A percentile compares a stretch with the other conserved stretches of the same genome.
Evolutionary conservation across 2,888 invertebrate genomes (phyloP).

Genomic region (Dryomyza anilis): DNA sequence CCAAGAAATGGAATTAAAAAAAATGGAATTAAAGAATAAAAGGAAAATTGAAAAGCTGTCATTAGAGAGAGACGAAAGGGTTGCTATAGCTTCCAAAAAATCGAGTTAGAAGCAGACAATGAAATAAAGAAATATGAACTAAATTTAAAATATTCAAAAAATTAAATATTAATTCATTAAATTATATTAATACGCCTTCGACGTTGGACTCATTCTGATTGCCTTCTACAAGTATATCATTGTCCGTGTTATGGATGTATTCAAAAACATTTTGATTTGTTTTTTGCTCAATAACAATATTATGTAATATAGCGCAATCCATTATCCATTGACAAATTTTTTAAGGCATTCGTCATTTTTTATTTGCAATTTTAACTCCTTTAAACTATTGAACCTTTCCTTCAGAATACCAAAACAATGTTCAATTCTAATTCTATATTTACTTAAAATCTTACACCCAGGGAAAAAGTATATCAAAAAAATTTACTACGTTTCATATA

Average conservation of each 20-base stretch:
- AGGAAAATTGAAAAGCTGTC: background rate
- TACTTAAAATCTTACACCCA: too few relatives aligned
- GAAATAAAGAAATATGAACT: background rate
- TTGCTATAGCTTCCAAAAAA: background rate
- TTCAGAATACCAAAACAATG: background rate
- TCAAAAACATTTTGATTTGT: background rate
- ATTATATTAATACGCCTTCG: background rate
- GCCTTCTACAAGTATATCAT: background rate
- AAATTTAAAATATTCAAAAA: background rate
- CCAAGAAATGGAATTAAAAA: background rate
- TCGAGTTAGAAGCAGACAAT: background rate
- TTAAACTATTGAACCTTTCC: conserved; percentile 2
- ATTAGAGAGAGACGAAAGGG: background rate
- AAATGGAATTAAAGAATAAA: background rate
- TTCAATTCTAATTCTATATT: too few relatives aligned
- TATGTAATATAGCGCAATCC: conserved; percentile 2
- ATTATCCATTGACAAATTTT: background rate
- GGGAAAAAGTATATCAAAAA: too few relatives aligned
- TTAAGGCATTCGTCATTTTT: background rate
- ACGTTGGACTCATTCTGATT: background rate
- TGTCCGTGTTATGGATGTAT: background rate
- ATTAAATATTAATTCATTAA: too few relatives aligned
- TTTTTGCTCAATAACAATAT: background rate
- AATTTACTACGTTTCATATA: too few relatives aligned
- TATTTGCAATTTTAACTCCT: background rate